Evolutionary conservation across 2,888 invertebrate genomes (phyloP), one percentile per base, ranked within the genome.

Genomic region (Minunthozetes semirufus): DNA sequence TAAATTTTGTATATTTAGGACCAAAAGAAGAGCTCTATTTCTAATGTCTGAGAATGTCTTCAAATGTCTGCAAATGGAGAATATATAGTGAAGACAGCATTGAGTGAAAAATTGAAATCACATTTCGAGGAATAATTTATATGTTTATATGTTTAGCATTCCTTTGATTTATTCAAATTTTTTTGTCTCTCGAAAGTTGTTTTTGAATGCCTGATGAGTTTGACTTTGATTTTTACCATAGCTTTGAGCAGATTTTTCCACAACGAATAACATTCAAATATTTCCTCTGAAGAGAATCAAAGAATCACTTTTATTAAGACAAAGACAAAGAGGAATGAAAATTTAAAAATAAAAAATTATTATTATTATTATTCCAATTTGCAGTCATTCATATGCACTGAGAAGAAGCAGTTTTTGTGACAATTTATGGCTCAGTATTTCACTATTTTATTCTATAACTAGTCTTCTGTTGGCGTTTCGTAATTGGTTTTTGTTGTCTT

Each of bases 401-500:
- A 42, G 42, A 42, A 42, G 42, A 4, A 42, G 42, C 42, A 13
- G 42, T 13, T 42, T 4, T 13, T 53, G 19, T 1, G 8, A 19
- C 19, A 53, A 53, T 53, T 53, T 22, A 53, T 19, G 53, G 19
- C 53, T 19, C 22, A 13, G 22, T 19, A 53, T 53, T 19, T 19
- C 22, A 13, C 5, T 19, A 53, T 53, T 19, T 19, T 53, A 19
- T 53, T 53, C 22, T n/a, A 19, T 53, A 33, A 19, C n/a, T n/a
- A 19, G n/a, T 53, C 22, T 19, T 53, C 53, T 53, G 22, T 42
- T 13, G 42, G 42, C 42, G 42, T 42, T 13, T 42, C 42, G 19
- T 59, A 59, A 59, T 59, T 59, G 59, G 59, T 59, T 59, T 59
- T 59, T 59, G 22, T 19, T 59, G 50, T 59, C 6, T 25, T 59